phyloP scores from a whole-genome alignment of 2,797 vertebrate genomes.

The Ceyx erithaca region DNA sequence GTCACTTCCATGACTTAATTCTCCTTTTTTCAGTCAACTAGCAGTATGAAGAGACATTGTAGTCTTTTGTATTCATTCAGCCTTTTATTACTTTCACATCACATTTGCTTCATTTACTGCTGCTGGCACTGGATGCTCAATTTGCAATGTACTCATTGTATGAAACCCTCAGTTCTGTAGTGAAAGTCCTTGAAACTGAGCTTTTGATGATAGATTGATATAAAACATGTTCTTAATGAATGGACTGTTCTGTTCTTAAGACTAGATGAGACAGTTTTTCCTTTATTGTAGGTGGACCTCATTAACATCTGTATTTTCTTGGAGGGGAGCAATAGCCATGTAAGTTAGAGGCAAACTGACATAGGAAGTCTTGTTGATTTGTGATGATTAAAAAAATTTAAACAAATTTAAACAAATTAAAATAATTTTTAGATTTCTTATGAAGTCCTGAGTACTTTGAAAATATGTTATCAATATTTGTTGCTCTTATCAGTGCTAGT shows the following conservation, averaged over 20 bases:
- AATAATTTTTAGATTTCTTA: not conserved
- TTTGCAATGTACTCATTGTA: not conserved
- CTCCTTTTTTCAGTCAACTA: not conserved
- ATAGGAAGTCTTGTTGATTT: not conserved
- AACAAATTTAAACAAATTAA: not conserved
- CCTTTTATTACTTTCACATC: not conserved
- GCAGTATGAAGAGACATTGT: not conserved
- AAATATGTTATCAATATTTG: not conserved
- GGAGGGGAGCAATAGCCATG: not conserved
- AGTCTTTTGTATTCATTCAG: not conserved
- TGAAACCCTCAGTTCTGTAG: not conserved
- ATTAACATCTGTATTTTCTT: not conserved
- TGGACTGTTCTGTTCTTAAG: not conserved
- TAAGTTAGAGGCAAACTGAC: not conserved
- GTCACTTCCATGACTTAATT: not conserved
- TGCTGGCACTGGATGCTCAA: not conserved
- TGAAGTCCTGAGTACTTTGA: not conserved
- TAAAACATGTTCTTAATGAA: slow-evolving; percentile 14
- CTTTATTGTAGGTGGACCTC: not conserved
- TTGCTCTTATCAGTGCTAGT: not conserved
- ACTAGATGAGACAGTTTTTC: not conserved
- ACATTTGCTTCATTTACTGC: not conserved
- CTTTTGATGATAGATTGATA: slow-evolving; percentile 17
- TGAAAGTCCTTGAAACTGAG: not conserved
- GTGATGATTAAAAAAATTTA: not conserved